Percentiles rank a stretch among this genome's conserved stretches.
Evolutionary conservation across 2,888 invertebrate species (phyloP).

Genomic region (Tachina grossa): DNA sequence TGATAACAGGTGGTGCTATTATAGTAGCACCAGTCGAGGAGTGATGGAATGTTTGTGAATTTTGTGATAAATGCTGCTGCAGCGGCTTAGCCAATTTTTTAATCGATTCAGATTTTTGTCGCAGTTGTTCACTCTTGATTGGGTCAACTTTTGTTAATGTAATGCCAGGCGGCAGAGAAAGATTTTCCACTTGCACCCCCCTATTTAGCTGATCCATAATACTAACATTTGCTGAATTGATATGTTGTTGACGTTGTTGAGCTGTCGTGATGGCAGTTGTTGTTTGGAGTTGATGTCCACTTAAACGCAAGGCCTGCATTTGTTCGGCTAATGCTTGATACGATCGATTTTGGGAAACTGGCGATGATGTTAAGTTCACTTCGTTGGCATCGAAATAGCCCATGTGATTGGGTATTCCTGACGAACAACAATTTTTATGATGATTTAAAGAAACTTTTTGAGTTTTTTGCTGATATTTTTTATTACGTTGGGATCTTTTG

Average conservation of each 20-base stretch:
- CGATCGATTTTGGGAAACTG: slow-evolving; percentile 58
- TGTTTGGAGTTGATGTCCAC: slow-evolving; percentile 74
- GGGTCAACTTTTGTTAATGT: slow-evolving; percentile 89
- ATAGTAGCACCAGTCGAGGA: slow-evolving; percentile 72
- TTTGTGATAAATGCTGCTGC: slow-evolving; percentile 68
- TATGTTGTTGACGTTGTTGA: slow-evolving; percentile 67
- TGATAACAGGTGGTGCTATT: slow-evolving; percentile 73
- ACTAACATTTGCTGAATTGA: slow-evolving; percentile 78
- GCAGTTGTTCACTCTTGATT: slow-evolving; percentile 80
- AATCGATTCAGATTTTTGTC: slow-evolving; percentile 82
- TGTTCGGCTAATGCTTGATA: slow-evolving; percentile 63
- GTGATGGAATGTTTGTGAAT: slow-evolving; percentile 72
- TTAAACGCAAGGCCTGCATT: slow-evolving; percentile 59
- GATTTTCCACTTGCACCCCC: slow-evolving; percentile 85
- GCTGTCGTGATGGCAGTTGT: slow-evolving; percentile 65
- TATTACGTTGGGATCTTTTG: slow-evolving; percentile 73
- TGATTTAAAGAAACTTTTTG: slow-evolving; percentile 58
- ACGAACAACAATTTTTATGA: slow-evolving; percentile 74
- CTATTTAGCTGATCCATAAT: slow-evolving; percentile 83
- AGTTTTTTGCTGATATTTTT: slow-evolving; percentile 73
- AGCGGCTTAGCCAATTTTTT: slow-evolving; percentile 80
- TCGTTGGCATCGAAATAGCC: slow-evolving; percentile 80
- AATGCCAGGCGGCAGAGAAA: slow-evolving; percentile 90
- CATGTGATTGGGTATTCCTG: slow-evolving; percentile 79
- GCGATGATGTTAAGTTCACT: slow-evolving; percentile 75